Base-by-base conservation (phyloP, 2,888 invertebrate species). In the Erannis defoliaria region DNA sequence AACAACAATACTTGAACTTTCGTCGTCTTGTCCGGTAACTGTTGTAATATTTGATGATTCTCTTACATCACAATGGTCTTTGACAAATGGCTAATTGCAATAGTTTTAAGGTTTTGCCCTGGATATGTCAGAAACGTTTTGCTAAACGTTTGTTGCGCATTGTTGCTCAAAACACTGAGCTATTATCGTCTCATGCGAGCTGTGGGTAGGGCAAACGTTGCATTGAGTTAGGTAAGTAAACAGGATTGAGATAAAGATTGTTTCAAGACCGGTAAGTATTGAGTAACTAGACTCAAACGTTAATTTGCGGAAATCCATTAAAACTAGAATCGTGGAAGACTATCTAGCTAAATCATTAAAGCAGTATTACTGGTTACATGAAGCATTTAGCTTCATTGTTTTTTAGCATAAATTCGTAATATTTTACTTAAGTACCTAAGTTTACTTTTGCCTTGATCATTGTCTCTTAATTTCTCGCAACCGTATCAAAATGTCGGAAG, bases 71-170 rank as follows among this genome's bases (percentile, higher is more conserved):
- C 72, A 74, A 73, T 72, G 50, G 58, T 35, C 46, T 69, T 68
- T 70, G 73, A 68, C 77, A 75, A 70, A 65, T 63, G 67, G 67
- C 16, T 74, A 73, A 73, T 70, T 71, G 73, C 45, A 8, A 50
- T 49, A 59, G 42, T 64, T 67, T 71, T 69, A 58, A 69, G 50
- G 64, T 59, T 63, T 50, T 59, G 62, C 61, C 70, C 62, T 61
- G 69, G 63, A 68, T 64, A 66, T 68, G 70, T 72, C 69, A 69
- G 64, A 58, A 68, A 55, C 50, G 62, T 58, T 70, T 40, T 59
- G 68, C 62, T 50, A 71, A 61, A 38, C 51, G 55, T 38, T 49
- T 26, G 54, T 68, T 64, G 64, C 60, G 64, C 38, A 62, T 62
- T 42, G 26, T 48, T 49, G 40, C 56, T 18, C 48, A n/a, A 33